These are phyloP conservation scores for Rhea americana DNA, from an alignment of 2,113 vertebrate genomes.

Conservation along the genomic window DNA sequence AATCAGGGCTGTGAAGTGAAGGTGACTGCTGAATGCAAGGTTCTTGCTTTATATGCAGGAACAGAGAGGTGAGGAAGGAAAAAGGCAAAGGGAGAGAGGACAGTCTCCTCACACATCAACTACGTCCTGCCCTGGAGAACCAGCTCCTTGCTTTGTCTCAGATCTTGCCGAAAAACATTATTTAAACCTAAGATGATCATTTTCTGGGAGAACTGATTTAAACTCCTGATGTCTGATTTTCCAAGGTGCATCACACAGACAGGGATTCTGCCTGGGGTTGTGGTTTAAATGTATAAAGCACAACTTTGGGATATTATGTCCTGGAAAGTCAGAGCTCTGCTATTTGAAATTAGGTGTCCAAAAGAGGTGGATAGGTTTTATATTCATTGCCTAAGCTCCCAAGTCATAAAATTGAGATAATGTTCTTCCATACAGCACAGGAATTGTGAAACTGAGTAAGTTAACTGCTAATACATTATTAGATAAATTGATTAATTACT, in stretches of 20 bases:
- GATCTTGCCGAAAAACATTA: background rate
- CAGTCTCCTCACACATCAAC: rapidly evolving
- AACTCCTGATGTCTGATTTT: background rate
- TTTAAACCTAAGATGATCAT: background rate
- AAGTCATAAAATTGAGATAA: background rate
- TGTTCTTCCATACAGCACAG: background rate
- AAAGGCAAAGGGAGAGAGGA: background rate
- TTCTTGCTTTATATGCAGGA: background rate
- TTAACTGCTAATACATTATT: background rate
- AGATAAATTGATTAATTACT: background rate
- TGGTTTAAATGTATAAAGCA: background rate
- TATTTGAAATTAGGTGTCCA: background rate
- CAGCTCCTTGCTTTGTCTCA: background rate
- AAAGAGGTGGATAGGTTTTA: background rate
- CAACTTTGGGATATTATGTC: background rate
- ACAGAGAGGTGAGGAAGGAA: background rate
- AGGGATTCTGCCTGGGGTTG: background rate
- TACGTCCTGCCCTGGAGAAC: background rate
- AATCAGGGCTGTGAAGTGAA: background rate
- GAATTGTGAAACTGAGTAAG: background rate
- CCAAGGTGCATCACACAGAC: background rate
- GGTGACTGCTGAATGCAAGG: background rate
- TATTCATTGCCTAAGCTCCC: background rate
- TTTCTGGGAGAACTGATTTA: background rate
- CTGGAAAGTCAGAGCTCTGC: background rate